These are phyloP conservation scores for Engystomops pustulosus DNA, from an alignment of 2,113 vertebrate species.

Conservation along the genomic window DNA sequence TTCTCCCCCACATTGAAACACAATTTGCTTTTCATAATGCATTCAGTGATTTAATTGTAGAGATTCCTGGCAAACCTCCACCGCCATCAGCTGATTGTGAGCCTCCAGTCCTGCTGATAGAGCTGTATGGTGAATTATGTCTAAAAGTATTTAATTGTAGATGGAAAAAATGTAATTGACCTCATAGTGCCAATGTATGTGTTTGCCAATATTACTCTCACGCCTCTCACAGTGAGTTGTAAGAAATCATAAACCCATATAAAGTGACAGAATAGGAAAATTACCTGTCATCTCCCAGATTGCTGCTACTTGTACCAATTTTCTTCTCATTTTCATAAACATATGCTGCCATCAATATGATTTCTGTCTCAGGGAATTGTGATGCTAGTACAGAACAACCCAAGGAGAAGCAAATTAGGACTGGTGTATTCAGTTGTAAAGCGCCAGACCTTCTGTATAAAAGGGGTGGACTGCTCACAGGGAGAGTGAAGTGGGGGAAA, in stretches of 20 bases:
- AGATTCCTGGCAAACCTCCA: slow-evolving; percentile 20
- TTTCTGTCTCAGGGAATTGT: background rate
- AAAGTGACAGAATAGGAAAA: background rate
- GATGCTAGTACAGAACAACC: background rate
- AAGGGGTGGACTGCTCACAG: no score
- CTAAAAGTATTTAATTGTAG: background rate
- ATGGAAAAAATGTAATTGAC: background rate
- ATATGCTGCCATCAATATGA: background rate
- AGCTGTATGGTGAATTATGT: background rate
- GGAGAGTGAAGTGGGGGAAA: no score
- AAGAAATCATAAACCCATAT: background rate
- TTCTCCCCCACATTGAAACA: background rate
- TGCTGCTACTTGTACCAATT: background rate
- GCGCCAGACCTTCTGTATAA: no score
- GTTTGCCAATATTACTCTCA: background rate
- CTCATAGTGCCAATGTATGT: background rate
- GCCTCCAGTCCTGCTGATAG: background rate
- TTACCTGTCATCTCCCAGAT: background rate
- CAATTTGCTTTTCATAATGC: slow-evolving; percentile 2
- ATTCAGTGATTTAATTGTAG: slow-evolving; percentile 21
- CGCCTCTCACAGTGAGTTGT: no score
- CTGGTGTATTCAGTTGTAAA: no score
- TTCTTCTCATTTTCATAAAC: background rate
- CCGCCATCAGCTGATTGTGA: background rate
- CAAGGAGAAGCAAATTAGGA: background rate